A percentile compares a stretch with the other conserved stretches of the same genome.
phyloP scores from a whole-genome alignment of 2,113 vertebrate species.

The Chaetura pelagica region DNA sequence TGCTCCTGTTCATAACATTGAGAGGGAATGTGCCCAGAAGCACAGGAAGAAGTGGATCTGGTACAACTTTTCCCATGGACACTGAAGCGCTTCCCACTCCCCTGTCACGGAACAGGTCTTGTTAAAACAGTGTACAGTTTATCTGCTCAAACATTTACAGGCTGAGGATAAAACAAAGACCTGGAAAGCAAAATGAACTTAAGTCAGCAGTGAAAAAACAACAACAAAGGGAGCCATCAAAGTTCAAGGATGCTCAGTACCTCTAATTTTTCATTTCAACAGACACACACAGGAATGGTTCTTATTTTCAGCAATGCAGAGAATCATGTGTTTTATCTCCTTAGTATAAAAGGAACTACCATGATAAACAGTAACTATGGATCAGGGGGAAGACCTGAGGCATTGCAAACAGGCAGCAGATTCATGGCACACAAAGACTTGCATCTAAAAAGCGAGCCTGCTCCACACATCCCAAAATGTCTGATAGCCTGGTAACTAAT shows the following conservation, averaged over 20 bases:
- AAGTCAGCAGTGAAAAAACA: neutral
- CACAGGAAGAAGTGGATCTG: neutral
- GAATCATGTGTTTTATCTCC: neutral
- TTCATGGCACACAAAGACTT: neutral
- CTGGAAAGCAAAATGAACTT: neutral
- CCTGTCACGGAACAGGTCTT: neutral
- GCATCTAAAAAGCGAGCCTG: neutral
- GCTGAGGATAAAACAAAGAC: neutral
- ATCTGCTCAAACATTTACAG: neutral
- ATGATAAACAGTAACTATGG: neutral
- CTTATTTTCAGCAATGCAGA: neutral
- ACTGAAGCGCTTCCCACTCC: neutral
- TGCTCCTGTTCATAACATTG: neutral
- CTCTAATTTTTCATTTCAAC: neutral
- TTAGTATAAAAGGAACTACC: neutral
- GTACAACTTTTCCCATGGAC: neutral
- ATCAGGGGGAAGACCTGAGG: neutral
- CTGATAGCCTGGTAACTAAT: neutral
- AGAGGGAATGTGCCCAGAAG: neutral
- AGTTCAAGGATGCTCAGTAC: neutral
- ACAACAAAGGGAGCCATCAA: neutral
- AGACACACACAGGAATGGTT: neutral
- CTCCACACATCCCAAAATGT: neutral
- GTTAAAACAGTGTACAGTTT: neutral
- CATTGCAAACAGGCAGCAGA: neutral